Evolutionary conservation across 2,797 vertebrate genomes (phyloP).

Genomic region (Pogoniulus pusillus): DNA sequence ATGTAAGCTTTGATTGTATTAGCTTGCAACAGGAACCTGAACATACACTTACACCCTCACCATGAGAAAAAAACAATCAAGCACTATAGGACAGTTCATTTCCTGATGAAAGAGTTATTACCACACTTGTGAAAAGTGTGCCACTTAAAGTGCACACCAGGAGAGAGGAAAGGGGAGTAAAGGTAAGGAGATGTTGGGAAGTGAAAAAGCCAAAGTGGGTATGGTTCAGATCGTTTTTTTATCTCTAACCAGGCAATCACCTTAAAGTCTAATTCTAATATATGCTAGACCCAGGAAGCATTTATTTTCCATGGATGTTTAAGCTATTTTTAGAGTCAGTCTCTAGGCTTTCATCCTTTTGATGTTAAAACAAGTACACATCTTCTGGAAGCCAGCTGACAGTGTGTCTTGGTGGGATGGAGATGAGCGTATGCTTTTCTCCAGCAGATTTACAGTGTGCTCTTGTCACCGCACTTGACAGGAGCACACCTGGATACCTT

Average conservation of each 20-base stretch:
- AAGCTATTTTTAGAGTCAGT: neutral
- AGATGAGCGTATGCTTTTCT: neutral
- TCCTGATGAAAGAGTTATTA: neutral
- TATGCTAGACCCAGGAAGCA: neutral
- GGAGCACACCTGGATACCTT: slow-evolving; percentile 45
- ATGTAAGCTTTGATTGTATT: neutral
- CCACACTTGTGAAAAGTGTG: neutral
- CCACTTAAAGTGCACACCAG: neutral
- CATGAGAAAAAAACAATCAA: neutral
- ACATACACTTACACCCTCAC: neutral
- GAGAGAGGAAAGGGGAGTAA: neutral
- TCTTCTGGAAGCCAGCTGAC: slow-evolving; percentile 13
- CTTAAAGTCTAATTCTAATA: slow-evolving; percentile 6
- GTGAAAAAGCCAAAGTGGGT: neutral
- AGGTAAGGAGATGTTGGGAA: neutral
- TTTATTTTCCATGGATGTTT: neutral
- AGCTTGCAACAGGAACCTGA: neutral
- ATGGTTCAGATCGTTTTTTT: neutral
- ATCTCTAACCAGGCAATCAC: neutral
- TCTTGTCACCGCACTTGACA: slow-evolving; percentile 53
- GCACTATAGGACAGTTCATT: neutral
- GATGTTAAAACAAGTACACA: neutral
- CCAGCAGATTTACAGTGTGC: slow-evolving; percentile 32
- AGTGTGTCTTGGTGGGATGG: slow-evolving; percentile 2
- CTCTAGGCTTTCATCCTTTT: slow-evolving; percentile 1